A percentile compares a stretch with the other conserved stretches of the same genome.
Evolutionary conservation across 2,113 vertebrate species (phyloP).

Genomic region (Syngnathoides biaculeatus): DNA sequence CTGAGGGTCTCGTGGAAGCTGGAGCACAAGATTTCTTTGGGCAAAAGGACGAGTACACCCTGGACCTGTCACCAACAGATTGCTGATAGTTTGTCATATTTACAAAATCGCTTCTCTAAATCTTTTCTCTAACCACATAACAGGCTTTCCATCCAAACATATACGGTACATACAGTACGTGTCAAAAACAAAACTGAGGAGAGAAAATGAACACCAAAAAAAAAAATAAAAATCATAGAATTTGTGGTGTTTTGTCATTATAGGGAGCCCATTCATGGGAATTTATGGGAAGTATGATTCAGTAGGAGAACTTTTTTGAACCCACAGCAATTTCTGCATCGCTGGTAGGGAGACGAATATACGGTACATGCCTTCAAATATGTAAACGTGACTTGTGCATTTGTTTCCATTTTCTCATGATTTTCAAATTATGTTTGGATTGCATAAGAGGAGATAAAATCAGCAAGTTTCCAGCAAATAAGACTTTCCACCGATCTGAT

Average conservation of each 20-base stretch:
- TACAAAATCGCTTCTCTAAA: background rate
- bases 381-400: background rate
- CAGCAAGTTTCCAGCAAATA: background rate
- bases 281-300: constrained; percentile 20
- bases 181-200: constrained; percentile 34
- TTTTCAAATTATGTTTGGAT: background rate
- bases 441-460: background rate
- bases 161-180: background rate
- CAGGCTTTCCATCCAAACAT: background rate
- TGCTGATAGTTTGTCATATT: background rate
- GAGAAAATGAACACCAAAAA: constrained; percentile 19
- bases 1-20: background rate
- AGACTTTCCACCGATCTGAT: too few relatives aligned
- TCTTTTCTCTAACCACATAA: background rate
- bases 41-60: background rate
- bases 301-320: constrained; percentile 5
- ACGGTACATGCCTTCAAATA: background rate
- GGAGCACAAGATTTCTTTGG: too few relatives aligned
- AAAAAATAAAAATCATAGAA: too few relatives aligned
- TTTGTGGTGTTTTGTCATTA: constrained; percentile 35
- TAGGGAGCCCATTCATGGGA: constrained; percentile 18
- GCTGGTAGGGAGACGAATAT: background rate
- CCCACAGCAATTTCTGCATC: background rate
- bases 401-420: background rate
- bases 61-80: background rate